Base-by-base conservation (phyloP, 92 coral and sea anemone genomes). In the Ricordea florida region DNA sequence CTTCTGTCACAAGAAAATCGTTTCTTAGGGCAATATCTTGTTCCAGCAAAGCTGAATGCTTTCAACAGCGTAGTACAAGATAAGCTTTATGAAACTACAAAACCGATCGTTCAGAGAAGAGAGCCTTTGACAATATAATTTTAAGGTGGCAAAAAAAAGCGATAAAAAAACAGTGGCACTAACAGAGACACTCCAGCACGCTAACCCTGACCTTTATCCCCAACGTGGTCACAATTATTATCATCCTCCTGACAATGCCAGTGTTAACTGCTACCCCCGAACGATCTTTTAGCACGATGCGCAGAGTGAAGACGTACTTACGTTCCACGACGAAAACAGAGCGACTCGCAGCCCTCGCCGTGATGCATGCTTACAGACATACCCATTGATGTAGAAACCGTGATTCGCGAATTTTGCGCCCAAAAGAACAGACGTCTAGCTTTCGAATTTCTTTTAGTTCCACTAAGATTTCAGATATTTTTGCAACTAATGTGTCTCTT, bases 1-100 rank as follows among this genome's bases (percentile, higher is more conserved):
- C 75, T 59, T 62, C 60, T 61, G 73, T 44, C 82, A 75, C 88
- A 75, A 62, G 84, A 75, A 78, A 72, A 83, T 83, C 88, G 88
- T 76, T 83, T 83, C 84, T 66, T 66, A 83, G 88, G 84, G 66
- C 84, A 75, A 76, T 75, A 83, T 65, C 83, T 83, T 83, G 84
- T 76, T 69, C 84, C 84, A 63, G 78, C 72, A 75, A 83, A 83
- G 78, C 83, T 83, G 88, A 66, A 75, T 57, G 83, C 72, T 66
- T 83, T 83, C 78, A 66, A 76, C 84, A 75, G 78, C 84, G 84
- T 71, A 75, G 88, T 83, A 66, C 88, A 83, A 83, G 72, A 63
- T 83, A 67, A 67, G 74, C 60, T 49, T 48, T 67, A 48, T 67
- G 48, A 67, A 72, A 72, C 80, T 81, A 71, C 74, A 62, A 71